Conservation (phyloP, 2,797 vertebrate genomes). For the Eidolon dupreanum region DNA sequence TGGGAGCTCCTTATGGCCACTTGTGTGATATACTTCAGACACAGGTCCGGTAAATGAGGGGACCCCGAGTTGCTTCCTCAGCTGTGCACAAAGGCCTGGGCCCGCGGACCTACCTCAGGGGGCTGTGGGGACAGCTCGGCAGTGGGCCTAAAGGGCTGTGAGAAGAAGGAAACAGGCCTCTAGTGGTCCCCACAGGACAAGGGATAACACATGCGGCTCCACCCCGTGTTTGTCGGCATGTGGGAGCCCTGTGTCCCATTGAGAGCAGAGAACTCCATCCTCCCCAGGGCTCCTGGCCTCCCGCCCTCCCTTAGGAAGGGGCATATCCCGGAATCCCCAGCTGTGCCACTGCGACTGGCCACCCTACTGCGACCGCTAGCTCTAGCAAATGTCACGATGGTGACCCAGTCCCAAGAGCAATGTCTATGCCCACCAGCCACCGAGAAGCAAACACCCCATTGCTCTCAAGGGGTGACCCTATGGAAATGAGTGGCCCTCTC, state of each 20-base stretch:
- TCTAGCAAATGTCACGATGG: background rate
- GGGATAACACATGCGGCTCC: accelerated
- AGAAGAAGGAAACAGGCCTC: conserved; percentile 1
- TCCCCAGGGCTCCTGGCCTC: background rate
- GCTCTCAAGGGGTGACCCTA: background rate
- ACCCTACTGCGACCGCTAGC: background rate
- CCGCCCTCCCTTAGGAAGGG: background rate
- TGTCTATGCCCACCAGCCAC: background rate
- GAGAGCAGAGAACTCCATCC: background rate
- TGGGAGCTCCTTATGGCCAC: background rate
- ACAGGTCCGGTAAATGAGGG: background rate
- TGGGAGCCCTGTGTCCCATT: background rate
- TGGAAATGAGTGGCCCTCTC: background rate
- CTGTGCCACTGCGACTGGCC: background rate
- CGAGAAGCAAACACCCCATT: background rate
- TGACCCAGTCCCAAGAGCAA: background rate
- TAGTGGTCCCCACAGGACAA: background rate
- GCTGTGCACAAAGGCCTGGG: background rate
- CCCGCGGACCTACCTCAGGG: background rate
- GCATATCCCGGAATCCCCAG: background rate
- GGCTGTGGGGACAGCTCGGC: background rate
- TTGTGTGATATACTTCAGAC: background rate
- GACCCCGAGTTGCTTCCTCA: background rate
- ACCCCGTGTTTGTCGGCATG: background rate
- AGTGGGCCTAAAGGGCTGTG: background rate